Evolutionary conservation across 2,888 invertebrate species (phyloP), one percentile per base, ranked within the genome.

Genomic region (Callyntrura sp.): DNA sequence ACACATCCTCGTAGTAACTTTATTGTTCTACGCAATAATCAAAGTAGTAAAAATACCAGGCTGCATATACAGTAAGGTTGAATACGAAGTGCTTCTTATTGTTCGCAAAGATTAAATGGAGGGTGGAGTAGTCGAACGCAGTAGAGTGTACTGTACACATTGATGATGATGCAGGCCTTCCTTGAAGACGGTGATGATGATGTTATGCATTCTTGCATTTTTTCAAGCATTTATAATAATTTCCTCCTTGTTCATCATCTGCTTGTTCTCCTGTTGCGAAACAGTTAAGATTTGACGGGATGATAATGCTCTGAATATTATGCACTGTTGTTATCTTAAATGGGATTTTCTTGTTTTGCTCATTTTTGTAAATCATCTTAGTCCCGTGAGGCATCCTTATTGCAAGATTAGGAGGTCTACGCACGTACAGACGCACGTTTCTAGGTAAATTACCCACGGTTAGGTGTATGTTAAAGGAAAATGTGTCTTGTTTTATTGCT

Each of bases 261-360:
- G 11, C 73, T 62, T 25, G 62, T 73, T 11, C 48, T 48, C 17
- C 45, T 73, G 45, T 73, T 73, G 45, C 11, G 48, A 73, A 73
- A 73, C 73, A 73, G 73, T 73, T 76, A 76, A 76, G 76, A 51
- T 76, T 51, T 76, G 76, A 76, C 76, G 51, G 76, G 25, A 51
- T 51, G 76, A 48, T 48, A 76, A 51, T 43, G 25, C 25, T 14
- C 6, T 57, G 3, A 57, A 14, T 57, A n/a, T 17, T 17, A 25
- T n/a, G 11, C 12, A 11, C 11, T 51, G 11, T 51, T 51, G 57
- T 17, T 23, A 20, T 17, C 17, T 11, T 45, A 45, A n/a, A 70
- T 14, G 43, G 3, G 43, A 17, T 45, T 43, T 9, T 70, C 17
- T 20, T 35, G 35, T 17, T 70, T 35, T 45, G 43, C 28, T 35